Evolutionary conservation across 2,797 vertebrate genomes (phyloP).

Genomic region (Botia kubotai): DNA sequence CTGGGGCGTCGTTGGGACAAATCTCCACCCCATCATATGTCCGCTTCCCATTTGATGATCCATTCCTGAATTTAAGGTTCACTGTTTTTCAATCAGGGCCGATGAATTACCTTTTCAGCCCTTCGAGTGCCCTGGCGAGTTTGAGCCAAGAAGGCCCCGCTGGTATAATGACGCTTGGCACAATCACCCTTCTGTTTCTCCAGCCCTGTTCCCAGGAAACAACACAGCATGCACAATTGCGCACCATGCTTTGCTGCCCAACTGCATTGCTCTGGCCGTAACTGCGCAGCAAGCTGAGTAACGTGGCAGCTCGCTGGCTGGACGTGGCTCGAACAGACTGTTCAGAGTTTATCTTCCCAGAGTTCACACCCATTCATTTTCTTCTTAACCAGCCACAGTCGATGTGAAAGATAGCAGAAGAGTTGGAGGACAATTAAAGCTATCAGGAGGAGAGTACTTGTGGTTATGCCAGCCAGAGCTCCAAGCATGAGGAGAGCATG

Average conservation of each 20-base stretch:
- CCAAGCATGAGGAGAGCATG: slow-evolving; percentile 56
- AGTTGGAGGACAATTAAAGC: slow-evolving; percentile 50
- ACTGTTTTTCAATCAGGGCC: slow-evolving; percentile 77
- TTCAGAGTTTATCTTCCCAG: slow-evolving; percentile 30
- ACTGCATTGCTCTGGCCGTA: slow-evolving; percentile 80
- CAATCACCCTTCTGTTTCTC: slow-evolving; percentile 81
- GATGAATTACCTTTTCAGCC: slow-evolving; percentile 85
- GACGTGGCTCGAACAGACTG: slow-evolving; percentile 23
- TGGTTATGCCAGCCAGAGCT: slow-evolving; percentile 66
- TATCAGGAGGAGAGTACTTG: slow-evolving; percentile 42
- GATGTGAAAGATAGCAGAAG: slow-evolving; percentile 40
- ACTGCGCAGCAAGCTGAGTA: slow-evolving; percentile 69
- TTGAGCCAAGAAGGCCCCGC: slow-evolving; percentile 73
- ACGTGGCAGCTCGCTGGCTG: slow-evolving; percentile 58
- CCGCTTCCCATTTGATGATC: slow-evolving; percentile 49
- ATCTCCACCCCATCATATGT: slow-evolving; percentile 65
- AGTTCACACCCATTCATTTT: slow-evolving; percentile 27
- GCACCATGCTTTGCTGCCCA: slow-evolving; percentile 80
- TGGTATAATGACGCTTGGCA: slow-evolving; percentile 83
- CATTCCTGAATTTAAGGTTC: slow-evolving; percentile 78
- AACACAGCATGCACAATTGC: slow-evolving; percentile 84
- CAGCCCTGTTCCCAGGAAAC: slow-evolving; percentile 83
- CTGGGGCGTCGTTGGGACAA: slow-evolving; percentile 35
- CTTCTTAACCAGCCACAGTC: not conserved
- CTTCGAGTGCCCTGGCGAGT: slow-evolving; percentile 77